Evolutionary conservation across 2,113 vertebrate genomes (phyloP).

Genomic region (Prolemur simus): DNA sequence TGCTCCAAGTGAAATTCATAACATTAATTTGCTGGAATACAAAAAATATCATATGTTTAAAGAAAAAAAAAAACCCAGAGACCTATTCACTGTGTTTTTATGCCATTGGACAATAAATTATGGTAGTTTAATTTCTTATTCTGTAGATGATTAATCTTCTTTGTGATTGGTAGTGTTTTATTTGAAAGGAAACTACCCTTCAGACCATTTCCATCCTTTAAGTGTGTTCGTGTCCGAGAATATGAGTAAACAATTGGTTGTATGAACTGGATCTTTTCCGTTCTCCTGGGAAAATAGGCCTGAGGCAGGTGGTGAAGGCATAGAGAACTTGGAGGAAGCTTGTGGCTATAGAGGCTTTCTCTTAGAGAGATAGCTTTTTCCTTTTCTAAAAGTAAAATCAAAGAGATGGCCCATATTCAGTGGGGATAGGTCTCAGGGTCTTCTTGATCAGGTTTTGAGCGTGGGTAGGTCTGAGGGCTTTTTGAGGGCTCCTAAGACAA

Average conservation of each 20-base stretch:
- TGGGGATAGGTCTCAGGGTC: not conserved
- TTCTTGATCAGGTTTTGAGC: not conserved
- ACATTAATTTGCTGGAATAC: constrained; percentile 43
- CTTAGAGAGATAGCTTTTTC: not conserved
- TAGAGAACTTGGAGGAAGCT: not conserved
- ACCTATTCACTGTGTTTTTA: constrained; percentile 9
- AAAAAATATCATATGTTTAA: not conserved
- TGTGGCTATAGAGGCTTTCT: not conserved
- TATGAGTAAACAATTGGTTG: constrained; percentile 12
- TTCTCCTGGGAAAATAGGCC: not conserved
- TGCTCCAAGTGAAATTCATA: not conserved
- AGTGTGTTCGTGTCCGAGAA: constrained; percentile 11
- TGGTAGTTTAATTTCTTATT: constrained; percentile 41
- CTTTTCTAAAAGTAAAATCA: not conserved
- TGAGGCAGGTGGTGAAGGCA: not conserved
- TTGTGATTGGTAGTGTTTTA: constrained; percentile 9
- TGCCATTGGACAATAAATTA: not conserved
- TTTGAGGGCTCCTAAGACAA: not conserved
- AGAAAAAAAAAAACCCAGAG: not conserved
- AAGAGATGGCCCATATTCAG: not conserved
- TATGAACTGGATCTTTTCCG: not conserved
- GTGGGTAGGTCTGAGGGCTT: not conserved
- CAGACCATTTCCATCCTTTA: constrained; percentile 3
- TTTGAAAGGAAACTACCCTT: constrained; percentile 50
- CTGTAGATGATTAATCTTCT: constrained; percentile 45